A percentile compares a stretch with the other conserved stretches of the same genome.
phyloP scores from a whole-genome alignment of 2,113 vertebrate species.

The Cephalopterus ornatus region DNA sequence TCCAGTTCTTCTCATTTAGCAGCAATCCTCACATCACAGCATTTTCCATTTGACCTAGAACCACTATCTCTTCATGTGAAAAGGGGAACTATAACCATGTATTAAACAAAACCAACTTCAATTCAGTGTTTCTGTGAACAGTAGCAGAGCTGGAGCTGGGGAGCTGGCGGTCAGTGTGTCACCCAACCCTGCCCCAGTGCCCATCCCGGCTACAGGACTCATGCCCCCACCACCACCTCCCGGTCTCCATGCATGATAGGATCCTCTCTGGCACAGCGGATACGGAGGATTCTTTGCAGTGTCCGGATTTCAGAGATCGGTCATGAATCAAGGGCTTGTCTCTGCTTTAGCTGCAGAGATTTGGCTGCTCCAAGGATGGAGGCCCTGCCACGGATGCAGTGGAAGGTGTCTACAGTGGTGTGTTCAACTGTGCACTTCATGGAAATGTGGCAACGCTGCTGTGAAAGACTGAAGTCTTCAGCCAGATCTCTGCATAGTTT shows the following conservation, averaged over 20 bases:
- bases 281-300: background rate
- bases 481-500: background rate
- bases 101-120: fast-evolving
- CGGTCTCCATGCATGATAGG: fast-evolving
- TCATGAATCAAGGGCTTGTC: background rate
- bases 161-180: background rate
- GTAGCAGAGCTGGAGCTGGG: background rate
- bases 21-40: background rate
- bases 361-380: background rate
- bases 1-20: background rate
- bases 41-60: background rate
- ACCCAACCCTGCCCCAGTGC: too few relatives aligned
- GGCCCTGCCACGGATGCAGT: too few relatives aligned
- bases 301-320: background rate
- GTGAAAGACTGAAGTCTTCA: background rate
- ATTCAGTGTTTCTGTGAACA: background rate
- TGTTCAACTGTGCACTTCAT: fast-evolving
- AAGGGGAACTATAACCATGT: background rate
- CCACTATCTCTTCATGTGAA: background rate
- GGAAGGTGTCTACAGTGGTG: fast-evolving
- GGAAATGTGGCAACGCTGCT: background rate
- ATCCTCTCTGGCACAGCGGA: background rate
- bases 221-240: background rate
- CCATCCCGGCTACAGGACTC: fast-evolving
- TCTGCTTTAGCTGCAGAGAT: background rate